A percentile compares a stretch with the other conserved stretches of the same genome.
These are phyloP conservation scores for Beris chalybata DNA, from an alignment of 2,888 invertebrate genomes.

Conservation along the genomic window DNA sequence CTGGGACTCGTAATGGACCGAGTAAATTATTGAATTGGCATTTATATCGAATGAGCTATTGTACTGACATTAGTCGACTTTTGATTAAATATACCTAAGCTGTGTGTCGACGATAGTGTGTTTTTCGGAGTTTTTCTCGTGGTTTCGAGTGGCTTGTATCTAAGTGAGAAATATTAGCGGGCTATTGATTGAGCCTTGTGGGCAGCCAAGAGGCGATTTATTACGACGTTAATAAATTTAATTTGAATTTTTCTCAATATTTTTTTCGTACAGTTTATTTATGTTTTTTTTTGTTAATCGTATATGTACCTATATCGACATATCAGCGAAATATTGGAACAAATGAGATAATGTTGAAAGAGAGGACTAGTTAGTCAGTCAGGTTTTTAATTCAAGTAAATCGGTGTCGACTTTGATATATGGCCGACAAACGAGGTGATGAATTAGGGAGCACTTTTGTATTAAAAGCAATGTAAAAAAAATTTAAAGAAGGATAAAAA, in stretches of 20 bases:
- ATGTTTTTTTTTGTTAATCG: neutral
- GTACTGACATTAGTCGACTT: conserved; percentile 13
- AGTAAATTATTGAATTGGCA: conserved; percentile 15
- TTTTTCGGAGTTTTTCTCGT: neutral
- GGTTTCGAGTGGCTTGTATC: conserved; percentile 4
- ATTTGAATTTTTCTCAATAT: neutral
- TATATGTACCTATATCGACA: neutral
- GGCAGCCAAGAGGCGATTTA: conserved; percentile 1
- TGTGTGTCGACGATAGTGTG: neutral
- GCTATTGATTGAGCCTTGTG: neutral
- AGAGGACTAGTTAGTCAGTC: too few relatives aligned
- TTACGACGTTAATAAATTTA: conserved; percentile 14
- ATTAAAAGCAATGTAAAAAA: too few relatives aligned
- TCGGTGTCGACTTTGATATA: neutral
- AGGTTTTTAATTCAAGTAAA: neutral
- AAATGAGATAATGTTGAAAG: neutral
- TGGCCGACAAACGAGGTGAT: conserved; percentile 2
- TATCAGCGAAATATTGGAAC: neutral
- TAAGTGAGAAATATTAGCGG: conserved; percentile 9
- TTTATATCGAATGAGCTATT: conserved; percentile 9
- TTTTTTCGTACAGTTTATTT: too few relatives aligned
- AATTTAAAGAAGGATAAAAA: too few relatives aligned
- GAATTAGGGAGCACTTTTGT: neutral
- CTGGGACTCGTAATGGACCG: conserved; percentile 1
- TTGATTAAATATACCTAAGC: conserved; percentile 5